Conservation (phyloP, 2,888 invertebrate species). For the Heliconius charithonia region DNA sequence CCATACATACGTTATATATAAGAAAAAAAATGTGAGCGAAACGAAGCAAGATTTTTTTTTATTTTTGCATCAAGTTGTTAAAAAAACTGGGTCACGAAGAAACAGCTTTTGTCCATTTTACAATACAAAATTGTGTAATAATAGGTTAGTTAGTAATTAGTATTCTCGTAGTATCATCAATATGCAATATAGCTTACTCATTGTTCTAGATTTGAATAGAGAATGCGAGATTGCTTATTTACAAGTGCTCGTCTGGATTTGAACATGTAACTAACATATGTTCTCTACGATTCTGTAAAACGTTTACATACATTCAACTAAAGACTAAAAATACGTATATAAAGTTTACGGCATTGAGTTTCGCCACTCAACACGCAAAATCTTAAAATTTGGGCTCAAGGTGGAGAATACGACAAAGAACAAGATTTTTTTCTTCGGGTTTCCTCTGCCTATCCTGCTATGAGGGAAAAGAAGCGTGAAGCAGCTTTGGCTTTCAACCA, state of each 20-base stretch:
- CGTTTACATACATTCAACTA: neutral
- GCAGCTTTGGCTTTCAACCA: neutral
- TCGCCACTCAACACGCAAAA: no score
- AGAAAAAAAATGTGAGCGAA: neutral
- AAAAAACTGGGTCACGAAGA: constrained; percentile 44
- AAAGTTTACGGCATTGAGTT: no score
- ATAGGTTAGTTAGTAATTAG: constrained; percentile 49
- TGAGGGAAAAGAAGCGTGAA: neutral
- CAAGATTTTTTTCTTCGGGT: neutral
- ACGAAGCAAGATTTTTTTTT: constrained; percentile 43
- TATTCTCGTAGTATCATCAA: constrained; percentile 52
- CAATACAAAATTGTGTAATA: constrained; percentile 55
- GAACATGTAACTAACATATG: no score
- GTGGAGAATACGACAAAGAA: no score
- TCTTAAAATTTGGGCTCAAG: no score
- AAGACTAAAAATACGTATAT: no score
- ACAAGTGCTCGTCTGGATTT: neutral
- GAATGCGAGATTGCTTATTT: constrained; percentile 27
- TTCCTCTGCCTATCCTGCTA: neutral
- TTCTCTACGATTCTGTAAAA: neutral
- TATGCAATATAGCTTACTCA: constrained; percentile 53
- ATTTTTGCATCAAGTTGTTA: constrained; percentile 53
- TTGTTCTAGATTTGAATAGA: constrained; percentile 58
- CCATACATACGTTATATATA: neutral
- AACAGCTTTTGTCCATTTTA: constrained; percentile 57